A percentile compares a stretch with the other conserved stretches of the same genome.
Evolutionary conservation across 1,140 invertebrate species (phyloP).

Genomic region (Propsilocerus akamusi): DNA sequence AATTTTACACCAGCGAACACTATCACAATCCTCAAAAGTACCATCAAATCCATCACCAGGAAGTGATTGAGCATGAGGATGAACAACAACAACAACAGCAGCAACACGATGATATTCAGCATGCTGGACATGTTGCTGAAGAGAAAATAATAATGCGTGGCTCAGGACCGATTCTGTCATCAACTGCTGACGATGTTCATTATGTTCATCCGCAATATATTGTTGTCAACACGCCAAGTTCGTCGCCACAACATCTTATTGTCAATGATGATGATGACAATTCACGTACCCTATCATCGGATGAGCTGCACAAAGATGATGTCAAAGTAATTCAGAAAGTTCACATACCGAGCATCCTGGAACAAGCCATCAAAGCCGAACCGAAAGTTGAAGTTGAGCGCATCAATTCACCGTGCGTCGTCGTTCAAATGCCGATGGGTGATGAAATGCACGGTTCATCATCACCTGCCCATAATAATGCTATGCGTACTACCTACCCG

Average conservation of each 20-base stretch:
- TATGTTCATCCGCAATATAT: constrained; percentile 30
- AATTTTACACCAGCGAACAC: constrained; percentile 32
- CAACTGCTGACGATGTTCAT: too few relatives aligned
- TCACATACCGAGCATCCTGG: constrained; percentile 46
- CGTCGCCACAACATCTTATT: constrained; percentile 31
- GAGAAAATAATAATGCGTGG: constrained; percentile 28
- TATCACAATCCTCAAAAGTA: constrained; percentile 25
- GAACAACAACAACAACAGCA: constrained; percentile 13
- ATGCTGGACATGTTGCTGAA: constrained; percentile 10
- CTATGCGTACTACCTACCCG: background rate
- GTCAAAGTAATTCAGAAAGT: constrained; percentile 10
- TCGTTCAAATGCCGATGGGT: constrained; percentile 16
- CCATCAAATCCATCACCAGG: constrained; percentile 29
- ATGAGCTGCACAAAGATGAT: constrained; percentile 12
- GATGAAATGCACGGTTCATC: constrained; percentile 10
- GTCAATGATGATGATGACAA: constrained; percentile 16
- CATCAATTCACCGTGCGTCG: constrained; percentile 15
- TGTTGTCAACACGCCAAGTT: constrained; percentile 31
- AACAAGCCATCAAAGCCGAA: constrained; percentile 68
- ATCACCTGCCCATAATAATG: background rate
- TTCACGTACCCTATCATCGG: constrained; percentile 6
- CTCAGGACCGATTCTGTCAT: constrained; percentile 29
- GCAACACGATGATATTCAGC: background rate
- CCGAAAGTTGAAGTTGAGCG: constrained; percentile 65
- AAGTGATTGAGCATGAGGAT: constrained; percentile 38